phyloP scores from a whole-genome alignment of 2,797 vertebrate species.

The Kryptolebias ocellatus region DNA sequence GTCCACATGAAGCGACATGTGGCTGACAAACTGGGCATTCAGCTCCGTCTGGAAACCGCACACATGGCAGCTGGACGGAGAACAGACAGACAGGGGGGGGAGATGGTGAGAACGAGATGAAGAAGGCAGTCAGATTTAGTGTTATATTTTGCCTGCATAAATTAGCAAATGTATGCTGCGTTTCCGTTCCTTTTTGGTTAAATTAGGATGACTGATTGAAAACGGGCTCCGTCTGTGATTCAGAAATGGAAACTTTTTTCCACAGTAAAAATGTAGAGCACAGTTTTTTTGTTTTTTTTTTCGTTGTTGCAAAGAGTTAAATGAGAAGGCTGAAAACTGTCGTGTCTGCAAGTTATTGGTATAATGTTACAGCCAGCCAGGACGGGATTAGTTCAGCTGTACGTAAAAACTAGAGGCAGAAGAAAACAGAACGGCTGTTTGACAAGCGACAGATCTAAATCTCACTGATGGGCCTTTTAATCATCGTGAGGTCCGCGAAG shows the following conservation, averaged over 20 bases:
- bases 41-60: constrained; percentile 99
- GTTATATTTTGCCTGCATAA: constrained; percentile 58
- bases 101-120: constrained; percentile 49
- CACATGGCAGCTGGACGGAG: constrained; percentile 91
- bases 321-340: neutral
- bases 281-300: neutral
- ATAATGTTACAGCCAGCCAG: neutral
- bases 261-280: neutral
- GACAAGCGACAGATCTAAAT: constrained; percentile 1
- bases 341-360: neutral
- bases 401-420: neutral
- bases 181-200: constrained; percentile 21
- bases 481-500: neutral
- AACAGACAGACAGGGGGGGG: constrained; percentile 55
- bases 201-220: constrained; percentile 16
- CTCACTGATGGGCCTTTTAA: neutral
- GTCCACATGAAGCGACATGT: constrained; percentile 99
- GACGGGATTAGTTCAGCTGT: neutral
- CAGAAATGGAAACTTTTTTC: constrained; percentile 15
- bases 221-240: constrained; percentile 1
- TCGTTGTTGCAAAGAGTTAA: neutral
- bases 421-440: neutral
- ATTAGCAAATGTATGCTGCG: constrained; percentile 34
- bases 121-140: constrained; percentile 43
- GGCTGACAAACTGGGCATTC: constrained; percentile 99